A percentile compares a stretch with the other conserved stretches of the same genome.
These are phyloP conservation scores for Crotalus horridus DNA, from an alignment of 2,113 vertebrate genomes.

Conservation along the genomic window DNA sequence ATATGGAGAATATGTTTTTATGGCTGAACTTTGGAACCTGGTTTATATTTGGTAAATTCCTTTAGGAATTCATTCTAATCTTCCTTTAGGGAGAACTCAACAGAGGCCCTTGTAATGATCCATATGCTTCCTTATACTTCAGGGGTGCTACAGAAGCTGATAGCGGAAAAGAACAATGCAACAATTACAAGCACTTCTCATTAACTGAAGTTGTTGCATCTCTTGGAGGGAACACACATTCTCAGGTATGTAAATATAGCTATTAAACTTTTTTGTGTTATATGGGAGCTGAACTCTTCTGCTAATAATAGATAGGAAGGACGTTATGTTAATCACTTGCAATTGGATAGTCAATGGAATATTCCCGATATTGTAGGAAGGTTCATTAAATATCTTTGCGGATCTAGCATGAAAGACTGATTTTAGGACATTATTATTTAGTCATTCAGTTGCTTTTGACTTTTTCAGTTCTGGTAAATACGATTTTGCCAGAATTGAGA, in stretches of 20 bases:
- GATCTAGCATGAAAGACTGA: not conserved
- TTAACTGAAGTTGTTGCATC: slow-evolving; percentile 69
- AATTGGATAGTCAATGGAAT: not conserved
- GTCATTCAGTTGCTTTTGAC: not conserved
- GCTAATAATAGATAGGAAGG: not conserved
- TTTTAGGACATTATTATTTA: not conserved
- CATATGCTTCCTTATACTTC: slow-evolving; percentile 10
- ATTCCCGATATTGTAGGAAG: not conserved
- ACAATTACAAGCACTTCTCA: slow-evolving; percentile 65
- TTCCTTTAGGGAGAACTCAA: not conserved
- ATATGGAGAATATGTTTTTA: not conserved
- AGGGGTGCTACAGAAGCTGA: slow-evolving; percentile 76
- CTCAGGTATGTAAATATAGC: slow-evolving; percentile 56
- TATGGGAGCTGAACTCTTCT: not conserved
- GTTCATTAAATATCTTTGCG: not conserved
- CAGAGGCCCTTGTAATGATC: accelerated
- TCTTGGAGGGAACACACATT: slow-evolving; percentile 67
- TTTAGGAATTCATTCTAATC: not conserved
- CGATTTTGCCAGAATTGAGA: not conserved
- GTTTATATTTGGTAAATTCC: not conserved
- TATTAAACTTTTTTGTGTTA: not conserved
- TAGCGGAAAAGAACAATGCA: slow-evolving; percentile 65
- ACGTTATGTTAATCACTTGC: not conserved
- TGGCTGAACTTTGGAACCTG: not conserved
- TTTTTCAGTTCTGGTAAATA: not conserved